Evolutionary conservation across 1,140 invertebrate genomes (phyloP).

Genomic region (Phortica variegata): DNA sequence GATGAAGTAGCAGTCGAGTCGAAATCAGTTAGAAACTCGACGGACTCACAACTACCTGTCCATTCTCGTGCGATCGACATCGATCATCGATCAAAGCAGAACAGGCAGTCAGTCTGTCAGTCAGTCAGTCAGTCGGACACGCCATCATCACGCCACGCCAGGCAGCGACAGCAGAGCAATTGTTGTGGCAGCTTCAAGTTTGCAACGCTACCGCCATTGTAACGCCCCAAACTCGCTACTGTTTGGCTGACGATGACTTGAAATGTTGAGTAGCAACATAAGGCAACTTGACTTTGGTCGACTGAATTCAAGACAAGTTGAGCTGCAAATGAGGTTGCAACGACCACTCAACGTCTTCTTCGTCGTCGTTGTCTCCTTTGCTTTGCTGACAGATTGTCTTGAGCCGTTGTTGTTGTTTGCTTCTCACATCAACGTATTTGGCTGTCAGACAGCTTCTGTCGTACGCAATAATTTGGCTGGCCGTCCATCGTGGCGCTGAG

Average conservation of each 20-base stretch:
- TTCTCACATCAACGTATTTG: conserved; percentile 1
- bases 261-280: too few species aligned
- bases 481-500: conserved; percentile 13
- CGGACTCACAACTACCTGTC: neutral
- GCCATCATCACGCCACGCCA: neutral
- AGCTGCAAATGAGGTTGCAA: conserved; percentile 22
- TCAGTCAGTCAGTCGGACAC: neutral
- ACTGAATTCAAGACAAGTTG: conserved; percentile 1
- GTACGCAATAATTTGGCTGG: conserved; percentile 56
- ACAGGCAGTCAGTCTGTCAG: neutral
- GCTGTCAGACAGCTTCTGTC: conserved; percentile 55
- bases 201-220: conserved; percentile 28
- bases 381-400: too few species aligned
- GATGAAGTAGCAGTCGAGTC: conserved; percentile 2
- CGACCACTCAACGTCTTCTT: conserved; percentile 1
- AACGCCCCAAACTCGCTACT: conserved; percentile 42
- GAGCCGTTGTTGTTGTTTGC: too few species aligned
- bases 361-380: too few species aligned
- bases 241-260: conserved; percentile 8
- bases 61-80: too few species aligned
- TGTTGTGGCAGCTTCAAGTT: conserved; percentile 17
- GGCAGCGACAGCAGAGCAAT: conserved; percentile 9
- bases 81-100: conserved; percentile 31
- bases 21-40: conserved; percentile 19
- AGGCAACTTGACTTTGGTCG: too few species aligned